A percentile compares a stretch with the other conserved stretches of the same genome.
These are phyloP conservation scores for Anodontia alba DNA, from an alignment of 2,888 invertebrate genomes.

Conservation along the genomic window DNA sequence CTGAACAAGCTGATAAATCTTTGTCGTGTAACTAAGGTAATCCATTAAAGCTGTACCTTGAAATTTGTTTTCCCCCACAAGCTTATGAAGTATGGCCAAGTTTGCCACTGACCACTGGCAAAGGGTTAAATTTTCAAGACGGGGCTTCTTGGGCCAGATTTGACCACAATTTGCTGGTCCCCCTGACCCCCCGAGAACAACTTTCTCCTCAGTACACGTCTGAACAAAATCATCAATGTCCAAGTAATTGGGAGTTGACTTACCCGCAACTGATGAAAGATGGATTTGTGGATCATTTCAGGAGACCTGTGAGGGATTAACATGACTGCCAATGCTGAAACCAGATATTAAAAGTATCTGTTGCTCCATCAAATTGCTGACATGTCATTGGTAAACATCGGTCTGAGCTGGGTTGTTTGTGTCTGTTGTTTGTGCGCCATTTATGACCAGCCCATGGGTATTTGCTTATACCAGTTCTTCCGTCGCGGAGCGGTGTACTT, in stretches of 20 bases:
- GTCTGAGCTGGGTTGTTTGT: background rate
- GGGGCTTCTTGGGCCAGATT: background rate
- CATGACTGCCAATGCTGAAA: background rate
- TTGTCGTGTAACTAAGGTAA: background rate
- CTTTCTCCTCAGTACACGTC: background rate
- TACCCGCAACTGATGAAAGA: background rate
- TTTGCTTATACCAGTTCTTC: background rate
- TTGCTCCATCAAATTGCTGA: background rate
- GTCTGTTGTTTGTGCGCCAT: background rate
- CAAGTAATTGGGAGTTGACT: background rate
- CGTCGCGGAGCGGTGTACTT: background rate
- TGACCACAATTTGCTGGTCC: background rate
- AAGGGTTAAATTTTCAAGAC: background rate
- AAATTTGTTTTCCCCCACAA: background rate
- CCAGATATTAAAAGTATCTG: background rate
- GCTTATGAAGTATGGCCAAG: background rate
- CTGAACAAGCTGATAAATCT: too few species aligned
- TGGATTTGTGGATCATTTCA: background rate
- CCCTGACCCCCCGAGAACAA: background rate
- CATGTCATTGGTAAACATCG: background rate
- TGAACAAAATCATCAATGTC: background rate
- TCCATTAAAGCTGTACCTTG: background rate
- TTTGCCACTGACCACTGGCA: slow-evolving; percentile 1
- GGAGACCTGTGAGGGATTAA: background rate
- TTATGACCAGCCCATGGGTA: background rate